Evolutionary conservation across 2,797 vertebrate genomes (phyloP).

Genomic region (Pantherophis vulpinus): DNA sequence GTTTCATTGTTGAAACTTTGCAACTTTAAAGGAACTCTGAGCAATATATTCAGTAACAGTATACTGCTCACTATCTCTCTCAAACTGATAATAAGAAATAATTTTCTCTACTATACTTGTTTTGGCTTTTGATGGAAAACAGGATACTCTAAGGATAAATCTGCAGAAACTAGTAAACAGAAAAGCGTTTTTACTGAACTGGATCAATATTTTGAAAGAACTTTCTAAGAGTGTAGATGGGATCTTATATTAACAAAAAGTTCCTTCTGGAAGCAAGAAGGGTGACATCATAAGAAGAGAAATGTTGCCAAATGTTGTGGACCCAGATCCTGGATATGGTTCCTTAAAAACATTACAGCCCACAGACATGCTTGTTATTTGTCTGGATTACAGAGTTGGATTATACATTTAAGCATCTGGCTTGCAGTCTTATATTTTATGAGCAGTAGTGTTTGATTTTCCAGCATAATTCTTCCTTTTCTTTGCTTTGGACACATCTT

Average conservation of each 20-base stretch:
- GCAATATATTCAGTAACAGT: too few relatives aligned
- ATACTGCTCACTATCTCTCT: neutral
- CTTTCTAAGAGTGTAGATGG: neutral
- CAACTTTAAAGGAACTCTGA: accelerated
- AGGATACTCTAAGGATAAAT: accelerated
- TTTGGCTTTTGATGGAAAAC: neutral
- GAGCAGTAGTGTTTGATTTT: slow-evolving; percentile 60
- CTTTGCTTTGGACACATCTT: slow-evolving; percentile 38
- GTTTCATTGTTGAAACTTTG: neutral
- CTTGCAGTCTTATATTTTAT: slow-evolving; percentile 52
- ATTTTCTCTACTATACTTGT: neutral
- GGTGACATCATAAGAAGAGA: neutral
- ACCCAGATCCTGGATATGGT: neutral
- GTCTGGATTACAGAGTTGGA: slow-evolving; percentile 34
- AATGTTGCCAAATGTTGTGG: neutral
- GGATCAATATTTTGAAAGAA: neutral
- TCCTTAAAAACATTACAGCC: neutral
- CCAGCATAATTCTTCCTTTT: slow-evolving; percentile 55
- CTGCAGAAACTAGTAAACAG: neutral
- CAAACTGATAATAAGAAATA: neutral
- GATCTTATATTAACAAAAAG: neutral
- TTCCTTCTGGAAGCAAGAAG: neutral
- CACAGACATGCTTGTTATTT: slow-evolving; percentile 13
- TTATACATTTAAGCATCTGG: slow-evolving; percentile 47
- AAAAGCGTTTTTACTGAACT: neutral